Conservation (phyloP, 2,113 vertebrate genomes). For the Microtus ochrogaster region DNA sequence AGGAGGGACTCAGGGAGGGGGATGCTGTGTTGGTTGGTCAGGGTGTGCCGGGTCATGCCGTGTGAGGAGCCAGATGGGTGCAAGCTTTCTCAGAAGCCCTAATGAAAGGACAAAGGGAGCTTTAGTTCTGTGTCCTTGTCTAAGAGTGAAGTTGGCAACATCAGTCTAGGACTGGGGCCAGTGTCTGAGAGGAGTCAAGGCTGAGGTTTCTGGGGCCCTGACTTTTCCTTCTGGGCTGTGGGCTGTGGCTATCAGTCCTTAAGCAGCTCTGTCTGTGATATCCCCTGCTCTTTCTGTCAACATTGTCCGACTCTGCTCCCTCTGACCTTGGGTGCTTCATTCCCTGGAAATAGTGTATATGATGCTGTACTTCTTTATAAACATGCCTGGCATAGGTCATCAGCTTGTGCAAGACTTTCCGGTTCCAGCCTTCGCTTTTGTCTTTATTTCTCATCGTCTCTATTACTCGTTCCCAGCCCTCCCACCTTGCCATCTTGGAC, state of each 20-base stretch:
- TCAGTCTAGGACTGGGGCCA: neutral
- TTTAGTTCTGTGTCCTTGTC: neutral
- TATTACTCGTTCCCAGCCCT: neutral
- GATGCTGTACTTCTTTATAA: neutral
- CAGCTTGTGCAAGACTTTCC: neutral
- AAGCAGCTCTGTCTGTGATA: no score
- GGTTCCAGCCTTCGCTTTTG: neutral
- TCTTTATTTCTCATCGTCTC: no score
- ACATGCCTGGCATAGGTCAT: neutral
- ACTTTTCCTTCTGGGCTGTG: fast-evolving
- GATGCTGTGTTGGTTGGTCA: no score
- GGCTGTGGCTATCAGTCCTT: neutral
- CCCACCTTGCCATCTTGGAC: no score
- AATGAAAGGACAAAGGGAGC: neutral
- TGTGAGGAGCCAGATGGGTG: no score
- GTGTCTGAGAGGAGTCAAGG: neutral
- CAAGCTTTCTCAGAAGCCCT: neutral
- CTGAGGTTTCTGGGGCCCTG: neutral
- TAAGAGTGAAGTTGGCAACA: neutral
- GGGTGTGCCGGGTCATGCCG: neutral
- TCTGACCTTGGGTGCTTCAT: neutral
- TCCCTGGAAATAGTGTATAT: neutral
- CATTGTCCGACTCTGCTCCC: neutral
- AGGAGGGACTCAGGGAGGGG: no score
- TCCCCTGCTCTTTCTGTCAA: neutral